Evolutionary conservation across 2,888 invertebrate genomes (phyloP).

Genomic region (Cistogaster globosa): DNA sequence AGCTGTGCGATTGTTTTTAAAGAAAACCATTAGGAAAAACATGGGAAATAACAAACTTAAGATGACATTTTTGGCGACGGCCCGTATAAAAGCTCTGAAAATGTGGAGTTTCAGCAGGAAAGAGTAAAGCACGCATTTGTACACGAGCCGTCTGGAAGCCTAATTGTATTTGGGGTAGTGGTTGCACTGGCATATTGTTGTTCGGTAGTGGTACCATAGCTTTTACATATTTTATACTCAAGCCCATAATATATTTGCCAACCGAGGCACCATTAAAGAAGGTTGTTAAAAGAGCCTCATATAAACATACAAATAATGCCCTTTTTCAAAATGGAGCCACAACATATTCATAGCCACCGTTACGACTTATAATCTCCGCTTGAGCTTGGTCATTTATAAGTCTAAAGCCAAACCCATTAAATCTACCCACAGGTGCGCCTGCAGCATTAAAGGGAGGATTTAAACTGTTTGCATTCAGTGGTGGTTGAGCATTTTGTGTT

Average conservation of each 20-base stretch:
- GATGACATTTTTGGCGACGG: no score
- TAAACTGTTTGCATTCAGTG: no score
- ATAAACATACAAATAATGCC: slow-evolving; percentile 90
- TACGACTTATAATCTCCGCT: slow-evolving; percentile 77
- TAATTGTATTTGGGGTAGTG: slow-evolving; percentile 77
- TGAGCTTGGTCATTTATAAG: slow-evolving; percentile 76
- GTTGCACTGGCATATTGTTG: slow-evolving; percentile 80
- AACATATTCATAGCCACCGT: no score
- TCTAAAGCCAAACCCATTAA: slow-evolving; percentile 64
- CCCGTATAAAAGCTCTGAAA: no score
- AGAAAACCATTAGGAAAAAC: no score
- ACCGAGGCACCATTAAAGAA: slow-evolving; percentile 89
- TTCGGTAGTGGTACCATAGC: slow-evolving; percentile 85
- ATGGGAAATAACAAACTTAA: no score
- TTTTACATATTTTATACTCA: slow-evolving; percentile 92
- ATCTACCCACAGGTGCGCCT: slow-evolving; percentile 18
- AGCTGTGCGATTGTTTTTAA: no score
- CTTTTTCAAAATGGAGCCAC: slow-evolving; percentile 96
- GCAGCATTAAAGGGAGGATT: slow-evolving; percentile 45
- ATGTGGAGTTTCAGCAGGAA: no score
- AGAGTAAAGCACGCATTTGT: slow-evolving; percentile 85
- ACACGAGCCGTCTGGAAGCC: slow-evolving; percentile 73
- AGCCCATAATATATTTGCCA: slow-evolving; percentile 93
- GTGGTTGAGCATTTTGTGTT: no score
- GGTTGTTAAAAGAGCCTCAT: slow-evolving; percentile 87